Evolutionary conservation across 2,888 invertebrate species (phyloP).

Genomic region (Cheilosia scutellata): DNA sequence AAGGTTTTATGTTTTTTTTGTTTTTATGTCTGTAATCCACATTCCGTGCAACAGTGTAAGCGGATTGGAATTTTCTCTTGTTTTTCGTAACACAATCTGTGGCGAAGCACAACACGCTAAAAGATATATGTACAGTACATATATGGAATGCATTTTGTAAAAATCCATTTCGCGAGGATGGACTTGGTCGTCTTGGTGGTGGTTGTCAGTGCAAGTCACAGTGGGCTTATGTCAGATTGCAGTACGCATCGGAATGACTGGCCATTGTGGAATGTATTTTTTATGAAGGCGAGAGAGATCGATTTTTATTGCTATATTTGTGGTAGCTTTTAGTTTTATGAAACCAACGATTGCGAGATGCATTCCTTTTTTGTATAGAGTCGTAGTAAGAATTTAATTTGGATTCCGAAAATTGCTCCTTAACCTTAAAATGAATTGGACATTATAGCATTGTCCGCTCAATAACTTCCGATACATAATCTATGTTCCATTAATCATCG

Average conservation of each 20-base stretch:
- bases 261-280: slow-evolving; percentile 48
- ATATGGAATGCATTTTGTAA: slow-evolving; percentile 56
- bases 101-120: not conserved
- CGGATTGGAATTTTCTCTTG: slow-evolving; percentile 61
- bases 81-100: slow-evolving; percentile 19
- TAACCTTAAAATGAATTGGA: too few relatives aligned
- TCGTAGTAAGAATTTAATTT: not conserved
- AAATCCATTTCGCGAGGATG: slow-evolving; percentile 39
- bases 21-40: slow-evolving; percentile 64
- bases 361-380: not conserved
- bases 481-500: too few relatives aligned
- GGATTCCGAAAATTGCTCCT: too few relatives aligned
- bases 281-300: slow-evolving; percentile 29
- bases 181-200: slow-evolving; percentile 11
- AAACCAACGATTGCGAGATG: not conserved
- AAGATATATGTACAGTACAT: not conserved
- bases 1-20: slow-evolving; percentile 27
- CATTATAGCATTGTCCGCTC: too few relatives aligned
- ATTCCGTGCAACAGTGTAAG: slow-evolving; percentile 63
- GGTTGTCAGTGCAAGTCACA: slow-evolving; percentile 2
- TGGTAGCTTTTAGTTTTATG: not conserved
- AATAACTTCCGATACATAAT: too few relatives aligned
- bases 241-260: slow-evolving; percentile 32
- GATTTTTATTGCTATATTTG: slow-evolving; percentile 34
- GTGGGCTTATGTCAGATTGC: slow-evolving; percentile 55